Evolutionary conservation across 2,113 vertebrate species (phyloP).

Genomic region (Perca schrenkii): DNA sequence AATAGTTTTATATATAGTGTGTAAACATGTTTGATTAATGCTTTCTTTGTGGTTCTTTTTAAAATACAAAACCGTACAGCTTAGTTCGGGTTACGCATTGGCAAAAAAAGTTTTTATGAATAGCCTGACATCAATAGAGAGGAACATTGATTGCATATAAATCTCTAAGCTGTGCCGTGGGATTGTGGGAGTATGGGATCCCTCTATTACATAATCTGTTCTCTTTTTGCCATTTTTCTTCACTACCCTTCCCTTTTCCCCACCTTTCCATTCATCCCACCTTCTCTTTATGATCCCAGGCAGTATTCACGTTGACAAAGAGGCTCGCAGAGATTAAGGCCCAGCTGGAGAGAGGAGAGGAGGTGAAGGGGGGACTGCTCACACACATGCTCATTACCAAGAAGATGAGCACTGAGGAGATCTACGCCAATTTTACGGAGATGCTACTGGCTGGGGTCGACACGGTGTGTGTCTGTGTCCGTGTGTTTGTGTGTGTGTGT

Average conservation of each 20-base stretch:
- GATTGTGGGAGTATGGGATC: constrained; percentile 24
- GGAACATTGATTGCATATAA: too few species aligned
- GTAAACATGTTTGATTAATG: too few species aligned
- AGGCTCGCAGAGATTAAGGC: constrained; percentile 86
- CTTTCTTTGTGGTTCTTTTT: too few species aligned
- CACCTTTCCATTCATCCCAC: constrained; percentile 32
- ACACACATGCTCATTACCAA: constrained; percentile 89
- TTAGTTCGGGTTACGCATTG: too few species aligned
- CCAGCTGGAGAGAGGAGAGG: constrained; percentile 84
- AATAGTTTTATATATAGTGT: too few species aligned
- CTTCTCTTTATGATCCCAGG: constrained; percentile 81
- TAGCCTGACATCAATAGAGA: too few species aligned
- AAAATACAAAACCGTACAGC: too few species aligned
- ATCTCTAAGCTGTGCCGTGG: too few species aligned
- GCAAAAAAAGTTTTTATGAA: too few species aligned
- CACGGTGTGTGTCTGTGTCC: constrained; percentile 82
- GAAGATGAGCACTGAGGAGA: constrained; percentile 92
- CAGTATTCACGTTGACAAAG: constrained; percentile 89
- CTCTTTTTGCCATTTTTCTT: constrained; percentile 9
- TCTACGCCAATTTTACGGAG: constrained; percentile 94
- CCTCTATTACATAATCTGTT: constrained; percentile 61
- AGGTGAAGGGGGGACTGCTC: constrained; percentile 89
- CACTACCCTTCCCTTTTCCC: neutral
- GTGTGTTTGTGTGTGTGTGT: neutral
- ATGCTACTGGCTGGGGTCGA: constrained; percentile 96